Conservation (phyloP, 2,113 vertebrate species). For the Pogona vitticeps region DNA sequence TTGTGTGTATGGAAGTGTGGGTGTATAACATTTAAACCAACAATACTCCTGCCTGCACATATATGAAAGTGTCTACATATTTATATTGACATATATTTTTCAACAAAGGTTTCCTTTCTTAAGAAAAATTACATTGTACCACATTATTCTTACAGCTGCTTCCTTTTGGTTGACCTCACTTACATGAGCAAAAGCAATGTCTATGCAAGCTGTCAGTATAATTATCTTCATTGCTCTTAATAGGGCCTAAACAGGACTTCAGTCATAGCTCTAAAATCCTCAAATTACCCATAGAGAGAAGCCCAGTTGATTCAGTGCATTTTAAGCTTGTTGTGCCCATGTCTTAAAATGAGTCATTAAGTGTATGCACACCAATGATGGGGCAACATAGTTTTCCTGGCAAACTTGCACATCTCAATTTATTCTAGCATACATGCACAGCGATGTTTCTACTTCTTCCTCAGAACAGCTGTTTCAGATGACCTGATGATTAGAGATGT, state of each 20-base stretch:
- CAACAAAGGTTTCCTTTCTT: conserved; percentile 46
- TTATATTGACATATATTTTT: conserved; percentile 46
- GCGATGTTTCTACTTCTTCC: background rate
- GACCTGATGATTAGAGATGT: background rate
- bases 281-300: background rate
- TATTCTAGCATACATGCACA: background rate
- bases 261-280: background rate
- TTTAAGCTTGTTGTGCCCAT: background rate
- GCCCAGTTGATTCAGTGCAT: background rate
- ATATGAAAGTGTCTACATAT: conserved; percentile 44
- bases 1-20: conserved; percentile 20
- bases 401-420: background rate
- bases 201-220: background rate
- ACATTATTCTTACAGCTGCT: background rate
- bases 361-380: no score
- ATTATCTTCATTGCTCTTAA: background rate
- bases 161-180: background rate
- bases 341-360: background rate
- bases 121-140: background rate
- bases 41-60: conserved; percentile 57
- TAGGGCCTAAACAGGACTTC: background rate
- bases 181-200: background rate
- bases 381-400: background rate
- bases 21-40: conserved; percentile 20
- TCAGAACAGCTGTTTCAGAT: background rate